Conservation (phyloP, 2,888 invertebrate species). For the Ophonus ardosiacus region DNA sequence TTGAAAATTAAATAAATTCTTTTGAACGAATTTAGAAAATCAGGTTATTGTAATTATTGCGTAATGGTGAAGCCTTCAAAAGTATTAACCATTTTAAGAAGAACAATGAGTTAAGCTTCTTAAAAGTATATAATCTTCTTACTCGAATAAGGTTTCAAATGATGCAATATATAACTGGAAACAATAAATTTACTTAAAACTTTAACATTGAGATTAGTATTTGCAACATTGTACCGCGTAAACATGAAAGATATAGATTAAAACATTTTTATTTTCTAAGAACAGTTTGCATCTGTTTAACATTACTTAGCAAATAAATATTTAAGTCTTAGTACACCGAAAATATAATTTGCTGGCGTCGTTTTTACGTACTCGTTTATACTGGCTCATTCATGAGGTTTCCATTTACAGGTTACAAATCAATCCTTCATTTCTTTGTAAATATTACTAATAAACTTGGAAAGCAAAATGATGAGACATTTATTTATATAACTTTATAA, state of each 20-base stretch:
- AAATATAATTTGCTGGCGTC: slow-evolving; percentile 28
- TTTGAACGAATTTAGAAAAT: not conserved
- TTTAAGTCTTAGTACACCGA: slow-evolving; percentile 24
- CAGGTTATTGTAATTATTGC: slow-evolving; percentile 16
- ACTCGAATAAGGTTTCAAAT: slow-evolving; percentile 22
- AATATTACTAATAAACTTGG: not conserved
- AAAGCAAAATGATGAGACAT: slow-evolving; percentile 21
- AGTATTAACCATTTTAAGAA: slow-evolving; percentile 37
- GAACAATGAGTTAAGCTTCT: slow-evolving; percentile 55
- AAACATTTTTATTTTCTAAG: slow-evolving; percentile 18
- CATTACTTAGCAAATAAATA: slow-evolving; percentile 26
- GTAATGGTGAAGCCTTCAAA: not conserved
- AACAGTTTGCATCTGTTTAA: slow-evolving; percentile 12
- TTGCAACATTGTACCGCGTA: not conserved
- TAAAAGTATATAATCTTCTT: slow-evolving; percentile 43
- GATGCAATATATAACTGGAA: slow-evolving; percentile 51
- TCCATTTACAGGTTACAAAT: slow-evolving; percentile 3
- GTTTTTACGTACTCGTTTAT: not conserved
- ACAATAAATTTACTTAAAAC: slow-evolving; percentile 7
- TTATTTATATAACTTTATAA: slow-evolving; percentile 35
- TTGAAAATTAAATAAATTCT: not conserved
- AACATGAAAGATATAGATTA: not conserved
- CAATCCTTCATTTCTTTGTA: slow-evolving; percentile 1
- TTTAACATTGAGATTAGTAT: slow-evolving; percentile 1
- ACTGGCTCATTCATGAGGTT: not conserved